Base-by-base conservation (phyloP, 2,888 invertebrate genomes). In the Cryptus armator region DNA sequence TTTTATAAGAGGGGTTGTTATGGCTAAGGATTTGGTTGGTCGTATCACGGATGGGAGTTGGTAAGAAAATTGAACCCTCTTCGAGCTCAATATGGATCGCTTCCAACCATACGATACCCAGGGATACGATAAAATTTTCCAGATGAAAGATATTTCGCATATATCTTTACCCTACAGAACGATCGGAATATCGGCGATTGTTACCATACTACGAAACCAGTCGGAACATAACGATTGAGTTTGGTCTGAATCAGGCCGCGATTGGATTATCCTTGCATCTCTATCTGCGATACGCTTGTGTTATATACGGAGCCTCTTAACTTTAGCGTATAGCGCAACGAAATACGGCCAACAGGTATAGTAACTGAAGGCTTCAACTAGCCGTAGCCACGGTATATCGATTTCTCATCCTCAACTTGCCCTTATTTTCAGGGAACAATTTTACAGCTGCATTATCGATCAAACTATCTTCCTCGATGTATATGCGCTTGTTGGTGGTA, bases 401-500 rank as follows among this genome's bases (percentile, higher is more conserved):
- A 81, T 76, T 81, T 62, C 81, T 76, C 76, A 37, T 75, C 67
- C 81, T 70, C 68, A 64, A 12, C 81, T 76, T 70, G 81, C 81
- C 81, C 84, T 84, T 81, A 84, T 81, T 84, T 72, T 77, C 84
- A 76, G 59, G 67, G 59, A 46, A 56, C 71, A 81, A 81, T 84
- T 84, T 84, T 77, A 81, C 71, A 84, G 81, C 81, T 81, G 84
- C 81, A 81, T 81, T 84, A 84, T 84, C 84, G 84, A 84, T 84
- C 84, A 84, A 84, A 84, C 84, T 72, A 75, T 80, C 37, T 53
- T 32, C 6, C 59, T 46, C 32, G 59, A 19, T 32, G 29, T 14
- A n/a, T 44, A 44, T 19, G 14, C 10, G 44, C 53, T 14, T 44
- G 24, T 24, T 43, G 12, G 46, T 10, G 0, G 4, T 16, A 3